Conservation (phyloP, 2,888 invertebrate genomes). For the Ennomos erosarius region DNA sequence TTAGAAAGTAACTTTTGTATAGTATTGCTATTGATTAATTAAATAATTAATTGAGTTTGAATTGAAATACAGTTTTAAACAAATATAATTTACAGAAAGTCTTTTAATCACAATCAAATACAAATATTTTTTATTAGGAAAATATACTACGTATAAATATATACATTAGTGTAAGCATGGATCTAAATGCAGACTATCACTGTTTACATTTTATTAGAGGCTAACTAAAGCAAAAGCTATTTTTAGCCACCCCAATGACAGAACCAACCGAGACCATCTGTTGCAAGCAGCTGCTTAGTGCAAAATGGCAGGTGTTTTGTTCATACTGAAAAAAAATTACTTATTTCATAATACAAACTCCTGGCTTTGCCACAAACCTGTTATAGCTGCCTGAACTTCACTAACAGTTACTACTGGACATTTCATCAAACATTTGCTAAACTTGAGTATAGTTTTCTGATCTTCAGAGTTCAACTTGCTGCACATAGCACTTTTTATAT, state of each 20-base stretch:
- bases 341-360: conserved; percentile 11
- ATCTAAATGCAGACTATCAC: too few relatives aligned
- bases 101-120: too few relatives aligned
- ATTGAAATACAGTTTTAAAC: too few relatives aligned
- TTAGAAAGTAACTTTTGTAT: too few relatives aligned
- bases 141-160: too few relatives aligned
- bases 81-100: too few relatives aligned
- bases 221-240: neutral
- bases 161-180: too few relatives aligned
- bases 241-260: conserved; percentile 12
- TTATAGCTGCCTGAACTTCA: conserved; percentile 73
- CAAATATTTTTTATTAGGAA: too few relatives aligned
- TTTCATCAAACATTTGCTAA: conserved; percentile 81
- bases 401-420: conserved; percentile 67
- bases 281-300: conserved; percentile 25
- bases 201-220: neutral
- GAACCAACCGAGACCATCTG: conserved; percentile 26
- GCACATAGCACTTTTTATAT: conserved; percentile 84
- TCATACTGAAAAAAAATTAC: conserved; percentile 1
- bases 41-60: too few relatives aligned
- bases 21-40: too few relatives aligned
- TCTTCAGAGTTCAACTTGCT: conserved; percentile 76
- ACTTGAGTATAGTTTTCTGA: conserved; percentile 82
- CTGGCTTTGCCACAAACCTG: conserved; percentile 49
- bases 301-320: conserved; percentile 25